Evolutionary conservation across 2,797 vertebrate species (phyloP).

Genomic region (Cirrhinus molitorella): DNA sequence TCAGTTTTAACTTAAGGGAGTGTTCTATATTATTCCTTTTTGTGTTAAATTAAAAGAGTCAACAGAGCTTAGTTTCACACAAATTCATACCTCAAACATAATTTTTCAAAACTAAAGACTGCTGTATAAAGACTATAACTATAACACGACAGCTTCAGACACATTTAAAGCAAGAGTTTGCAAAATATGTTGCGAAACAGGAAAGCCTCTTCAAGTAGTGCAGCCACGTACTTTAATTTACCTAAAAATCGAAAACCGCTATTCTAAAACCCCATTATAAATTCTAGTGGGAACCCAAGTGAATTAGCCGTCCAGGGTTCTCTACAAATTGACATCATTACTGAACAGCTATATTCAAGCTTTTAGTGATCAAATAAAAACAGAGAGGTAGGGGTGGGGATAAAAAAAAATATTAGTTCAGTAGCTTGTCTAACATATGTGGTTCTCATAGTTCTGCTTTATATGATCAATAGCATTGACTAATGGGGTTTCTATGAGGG

Average conservation of each 20-base stretch:
- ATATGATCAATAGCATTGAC: background rate
- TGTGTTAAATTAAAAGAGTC: too few relatives aligned
- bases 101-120: background rate
- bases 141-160: background rate
- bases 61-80: background rate
- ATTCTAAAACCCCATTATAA: background rate
- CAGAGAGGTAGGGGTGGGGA: background rate
- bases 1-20: too few relatives aligned
- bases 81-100: background rate
- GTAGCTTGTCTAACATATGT: background rate
- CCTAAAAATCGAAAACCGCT: background rate
- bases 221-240: background rate
- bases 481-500: slow-evolving; percentile 17
- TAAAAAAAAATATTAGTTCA: background rate
- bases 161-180: background rate
- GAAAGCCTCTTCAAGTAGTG: background rate
- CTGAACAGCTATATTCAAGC: background rate
- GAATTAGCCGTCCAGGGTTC: background rate
- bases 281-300: background rate
- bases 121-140: background rate
- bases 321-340: background rate
- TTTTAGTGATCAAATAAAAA: background rate
- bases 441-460: background rate
- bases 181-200: background rate
- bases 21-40: too few relatives aligned